A percentile compares a stretch with the other conserved stretches of the same genome.
These are phyloP conservation scores for Caradrina kadenii DNA, from an alignment of 2,888 invertebrate species.

Conservation along the genomic window DNA sequence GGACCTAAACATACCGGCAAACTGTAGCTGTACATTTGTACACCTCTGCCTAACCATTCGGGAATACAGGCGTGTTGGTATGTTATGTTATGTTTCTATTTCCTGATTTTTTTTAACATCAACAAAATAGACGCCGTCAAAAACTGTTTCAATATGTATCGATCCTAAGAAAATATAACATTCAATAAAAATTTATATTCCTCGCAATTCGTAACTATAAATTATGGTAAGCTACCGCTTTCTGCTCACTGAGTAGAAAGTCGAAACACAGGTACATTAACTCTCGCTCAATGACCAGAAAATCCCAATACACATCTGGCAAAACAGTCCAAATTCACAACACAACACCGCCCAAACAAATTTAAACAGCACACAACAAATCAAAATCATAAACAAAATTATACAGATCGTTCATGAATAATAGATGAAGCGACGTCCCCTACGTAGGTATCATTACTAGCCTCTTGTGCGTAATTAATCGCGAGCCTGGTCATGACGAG, in stretches of 20 bases:
- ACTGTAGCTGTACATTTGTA: too few species aligned
- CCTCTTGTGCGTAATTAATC: conserved; percentile 89
- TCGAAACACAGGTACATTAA: conserved; percentile 24
- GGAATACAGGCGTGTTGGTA: too few species aligned
- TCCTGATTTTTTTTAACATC: neutral
- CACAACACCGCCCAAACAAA: conserved; percentile 37
- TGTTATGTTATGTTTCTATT: too few species aligned
- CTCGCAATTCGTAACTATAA: conserved; percentile 4
- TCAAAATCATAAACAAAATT: conserved; percentile 63
- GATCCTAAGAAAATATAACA: neutral
- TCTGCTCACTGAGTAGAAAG: conserved; percentile 14
- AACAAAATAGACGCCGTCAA: neutral
- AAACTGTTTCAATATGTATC: neutral
- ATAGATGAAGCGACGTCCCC: conserved; percentile 75
- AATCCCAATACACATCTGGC: conserved; percentile 18
- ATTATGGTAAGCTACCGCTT: neutral
- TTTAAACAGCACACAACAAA: conserved; percentile 47
- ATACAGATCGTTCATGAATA: conserved; percentile 74
- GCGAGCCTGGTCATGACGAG: conserved; percentile 81
- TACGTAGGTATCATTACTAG: conserved; percentile 82
- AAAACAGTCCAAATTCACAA: conserved; percentile 41
- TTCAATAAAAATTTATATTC: neutral
- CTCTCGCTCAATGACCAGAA: conserved; percentile 18
- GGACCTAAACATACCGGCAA: too few species aligned
- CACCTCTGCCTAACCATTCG: too few species aligned